Conservation (phyloP, 2,797 vertebrate species). For the Prionace glauca region DNA sequence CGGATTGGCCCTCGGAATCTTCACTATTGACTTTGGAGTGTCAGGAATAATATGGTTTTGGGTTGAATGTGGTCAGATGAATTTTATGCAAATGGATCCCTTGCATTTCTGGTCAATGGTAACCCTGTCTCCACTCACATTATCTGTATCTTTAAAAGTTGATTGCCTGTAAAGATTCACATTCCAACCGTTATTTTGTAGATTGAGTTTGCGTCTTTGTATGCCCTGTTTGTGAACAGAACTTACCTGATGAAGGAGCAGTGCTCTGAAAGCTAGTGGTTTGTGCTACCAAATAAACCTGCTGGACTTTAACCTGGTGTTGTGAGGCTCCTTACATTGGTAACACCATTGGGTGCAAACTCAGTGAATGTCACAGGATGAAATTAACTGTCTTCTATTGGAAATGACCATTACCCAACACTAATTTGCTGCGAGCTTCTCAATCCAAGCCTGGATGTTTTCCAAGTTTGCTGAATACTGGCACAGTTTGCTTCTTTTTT, state of each 20-base stretch:
- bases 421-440: background rate
- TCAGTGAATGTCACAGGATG: background rate
- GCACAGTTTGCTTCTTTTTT: background rate
- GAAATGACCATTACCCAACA: background rate
- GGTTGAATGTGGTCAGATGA: background rate
- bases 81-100: background rate
- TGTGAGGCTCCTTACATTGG: background rate
- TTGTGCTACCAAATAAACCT: no score
- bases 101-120: background rate
- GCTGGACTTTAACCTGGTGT: no score
- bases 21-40: background rate
- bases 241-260: no score
- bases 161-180: no score
- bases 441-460: background rate
- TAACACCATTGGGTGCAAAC: background rate
- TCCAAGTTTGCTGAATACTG: background rate
- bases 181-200: no score
- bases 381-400: background rate
- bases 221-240: no score
- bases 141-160: no score
- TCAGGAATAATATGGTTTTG: background rate
- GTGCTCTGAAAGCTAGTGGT: no score
- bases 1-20: background rate
- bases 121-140: no score
- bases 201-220: no score